Base-by-base conservation (phyloP, 2,797 vertebrate species). In the Anas bahamensis region DNA sequence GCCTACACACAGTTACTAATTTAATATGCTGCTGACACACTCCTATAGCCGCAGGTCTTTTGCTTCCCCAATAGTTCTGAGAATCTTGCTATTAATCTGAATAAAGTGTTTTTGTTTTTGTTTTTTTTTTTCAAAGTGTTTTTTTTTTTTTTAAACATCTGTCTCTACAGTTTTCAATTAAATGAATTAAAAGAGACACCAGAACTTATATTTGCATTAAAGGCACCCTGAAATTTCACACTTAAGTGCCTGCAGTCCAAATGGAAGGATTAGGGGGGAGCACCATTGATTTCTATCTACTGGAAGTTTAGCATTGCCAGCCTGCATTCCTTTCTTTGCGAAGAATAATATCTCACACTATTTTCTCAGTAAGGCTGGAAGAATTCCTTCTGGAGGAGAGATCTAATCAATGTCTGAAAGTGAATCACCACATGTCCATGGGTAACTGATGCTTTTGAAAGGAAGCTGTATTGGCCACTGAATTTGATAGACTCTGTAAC, bases 1-100 rank as follows among this genome's bases (percentile, higher is more conserved):
- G 85, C 94, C 93, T 95, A 93, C 94, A 89, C 66, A 73, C 64
- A 88, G 83, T 88, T 92, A 46, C 89, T 92, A 88, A 96, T 94
- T 95, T 94, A 96, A 90, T 86, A 93, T 57, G 60, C 52, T 94
- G 89, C 94, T 86, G 91, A 93, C 89, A 96, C 26, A 28, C 37
- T 88, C 83, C 39, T 44, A 79, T 66, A 76, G 59, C 53, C 3
- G 0, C 61, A 94, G 75, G 83, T 60, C 70, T 92, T 88, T 86
- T 84, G 80, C 88, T 86, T 95, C 48, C 63, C 68, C 64, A 88
- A 39, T 24, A 71, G 48, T 69, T 89, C 66, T 2, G 4, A 59
- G 52, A 70, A 73, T 83, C 56, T 88, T 37, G 4, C 24, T 73
- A 89, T 53, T 88, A 79, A 95, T 60, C 48, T 73, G 71, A 88